Percentiles rank a stretch among this genome's conserved stretches.
These are phyloP conservation scores for Lophius americanus DNA, from an alignment of 2,797 vertebrate genomes.

Conservation along the genomic window DNA sequence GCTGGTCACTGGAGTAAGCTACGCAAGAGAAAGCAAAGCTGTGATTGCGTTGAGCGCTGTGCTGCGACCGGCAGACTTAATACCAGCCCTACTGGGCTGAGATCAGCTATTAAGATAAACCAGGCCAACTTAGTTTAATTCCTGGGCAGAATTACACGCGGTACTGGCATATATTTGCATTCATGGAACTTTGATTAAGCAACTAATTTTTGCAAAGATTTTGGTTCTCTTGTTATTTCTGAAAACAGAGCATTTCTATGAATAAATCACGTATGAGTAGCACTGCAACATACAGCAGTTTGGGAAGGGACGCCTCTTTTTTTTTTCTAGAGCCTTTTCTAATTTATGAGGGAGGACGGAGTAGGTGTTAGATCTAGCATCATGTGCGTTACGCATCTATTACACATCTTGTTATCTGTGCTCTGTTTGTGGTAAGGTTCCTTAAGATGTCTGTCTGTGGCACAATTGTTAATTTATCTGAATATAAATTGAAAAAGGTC, in stretches of 20 bases:
- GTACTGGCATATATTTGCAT: constrained; percentile 81
- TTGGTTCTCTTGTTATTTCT: constrained; percentile 78
- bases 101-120: constrained; percentile 88
- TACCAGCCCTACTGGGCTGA: constrained; percentile 75
- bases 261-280: constrained; percentile 76
- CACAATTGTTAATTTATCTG: constrained; percentile 68
- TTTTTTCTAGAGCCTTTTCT: constrained; percentile 47
- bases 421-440: constrained; percentile 64
- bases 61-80: constrained; percentile 79
- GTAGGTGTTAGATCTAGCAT: constrained; percentile 55
- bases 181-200: constrained; percentile 86
- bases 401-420: constrained; percentile 49
- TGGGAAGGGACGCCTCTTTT: constrained; percentile 61
- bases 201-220: constrained; percentile 83
- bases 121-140: constrained; percentile 83
- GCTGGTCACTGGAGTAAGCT: constrained; percentile 82
- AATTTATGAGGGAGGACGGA: constrained; percentile 47
- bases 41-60: constrained; percentile 79
- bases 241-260: constrained; percentile 67
- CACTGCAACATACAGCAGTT: constrained; percentile 62
- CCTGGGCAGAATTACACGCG: constrained; percentile 79
- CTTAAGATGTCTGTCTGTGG: constrained; percentile 49
- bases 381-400: constrained; percentile 54
- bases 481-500: constrained; percentile 66
- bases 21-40: constrained; percentile 84